phyloP scores from a whole-genome alignment of 2,113 vertebrate species.

The Gobio gobio region DNA sequence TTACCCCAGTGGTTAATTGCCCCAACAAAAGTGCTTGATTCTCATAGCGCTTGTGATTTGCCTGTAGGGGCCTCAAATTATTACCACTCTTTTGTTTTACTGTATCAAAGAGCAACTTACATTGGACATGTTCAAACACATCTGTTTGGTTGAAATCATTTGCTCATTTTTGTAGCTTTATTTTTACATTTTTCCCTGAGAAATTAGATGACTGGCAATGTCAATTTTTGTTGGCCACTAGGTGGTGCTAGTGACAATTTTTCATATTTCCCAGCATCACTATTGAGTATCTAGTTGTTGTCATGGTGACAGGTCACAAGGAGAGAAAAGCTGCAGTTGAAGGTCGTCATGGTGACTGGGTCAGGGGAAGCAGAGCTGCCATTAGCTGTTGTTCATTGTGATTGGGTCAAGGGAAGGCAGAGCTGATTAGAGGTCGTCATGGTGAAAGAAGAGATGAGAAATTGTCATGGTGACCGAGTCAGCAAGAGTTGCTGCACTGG shows the following conservation, averaged over 20 bases:
- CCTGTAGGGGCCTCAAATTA: not conserved
- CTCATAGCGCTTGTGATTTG: constrained; percentile 4
- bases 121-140: not conserved
- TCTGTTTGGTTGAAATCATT: not conserved
- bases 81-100: not conserved
- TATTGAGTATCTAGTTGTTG: not conserved
- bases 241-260: not conserved
- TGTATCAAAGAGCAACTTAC: not conserved
- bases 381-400: not conserved
- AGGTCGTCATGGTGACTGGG: not conserved
- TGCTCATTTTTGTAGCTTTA: too few relatives aligned
- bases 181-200: not conserved
- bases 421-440: not conserved
- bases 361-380: not conserved
- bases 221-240: not conserved
- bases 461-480: not conserved
- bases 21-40: constrained; percentile 5
- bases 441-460: not conserved
- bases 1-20: constrained; percentile 45
- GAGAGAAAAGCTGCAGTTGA: not conserved
- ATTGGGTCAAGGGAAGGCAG: not conserved
- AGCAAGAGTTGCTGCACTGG: not conserved
- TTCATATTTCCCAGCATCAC: not conserved
- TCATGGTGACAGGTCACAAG: not conserved
- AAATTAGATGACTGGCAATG: not conserved